These are phyloP conservation scores for Planococcus citri DNA, from an alignment of 1,140 invertebrate species.

Conservation along the genomic window DNA sequence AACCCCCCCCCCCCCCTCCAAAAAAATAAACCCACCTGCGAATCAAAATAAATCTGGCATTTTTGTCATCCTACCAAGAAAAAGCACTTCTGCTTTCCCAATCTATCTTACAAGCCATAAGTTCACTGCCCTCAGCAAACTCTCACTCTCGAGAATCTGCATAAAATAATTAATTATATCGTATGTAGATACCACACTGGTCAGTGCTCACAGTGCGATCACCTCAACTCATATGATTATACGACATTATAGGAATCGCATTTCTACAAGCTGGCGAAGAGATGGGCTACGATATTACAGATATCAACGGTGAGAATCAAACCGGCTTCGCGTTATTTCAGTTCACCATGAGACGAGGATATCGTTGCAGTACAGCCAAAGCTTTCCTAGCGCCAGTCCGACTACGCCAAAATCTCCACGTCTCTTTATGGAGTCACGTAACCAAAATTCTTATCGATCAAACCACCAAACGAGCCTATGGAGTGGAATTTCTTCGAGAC, in stretches of 20 bases:
- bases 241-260: constrained; percentile 38
- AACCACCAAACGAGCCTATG: constrained; percentile 51
- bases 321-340: constrained; percentile 70
- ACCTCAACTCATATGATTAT: background rate
- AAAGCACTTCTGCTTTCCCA: too few species aligned
- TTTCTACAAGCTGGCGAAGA: constrained; percentile 79
- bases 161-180: too few species aligned
- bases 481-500: constrained; percentile 61
- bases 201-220: background rate
- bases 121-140: too few species aligned
- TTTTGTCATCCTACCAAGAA: too few species aligned
- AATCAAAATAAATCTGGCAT: too few species aligned
- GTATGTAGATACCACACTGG: background rate
- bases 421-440: constrained; percentile 59
- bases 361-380: constrained; percentile 63
- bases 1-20: too few species aligned
- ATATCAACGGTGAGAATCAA: constrained; percentile 64
- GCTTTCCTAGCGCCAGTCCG: constrained; percentile 65
- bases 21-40: too few species aligned
- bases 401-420: constrained; percentile 55
- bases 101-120: too few species aligned
- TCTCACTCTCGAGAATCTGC: too few species aligned
- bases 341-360: constrained; percentile 64
- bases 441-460: constrained; percentile 64
- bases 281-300: constrained; percentile 72